Base-by-base conservation (phyloP, 30 jellyfish, hydroid and myxozoan species). In the Phacellophora camtschatica region DNA sequence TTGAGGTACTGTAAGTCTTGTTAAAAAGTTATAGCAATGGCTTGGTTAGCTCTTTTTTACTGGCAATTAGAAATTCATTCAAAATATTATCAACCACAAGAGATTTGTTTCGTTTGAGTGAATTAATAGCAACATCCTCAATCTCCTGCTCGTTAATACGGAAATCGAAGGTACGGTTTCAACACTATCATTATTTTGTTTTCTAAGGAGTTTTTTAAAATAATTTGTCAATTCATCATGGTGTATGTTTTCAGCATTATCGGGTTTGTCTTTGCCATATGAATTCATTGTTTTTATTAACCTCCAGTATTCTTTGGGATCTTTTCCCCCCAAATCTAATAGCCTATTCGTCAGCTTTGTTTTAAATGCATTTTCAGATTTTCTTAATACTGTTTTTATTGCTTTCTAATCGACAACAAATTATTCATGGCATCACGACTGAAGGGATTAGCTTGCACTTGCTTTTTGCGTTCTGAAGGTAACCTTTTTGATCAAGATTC, bases 301-400 rank as follows among this genome's bases (percentile, higher is more conserved):
- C 37, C 37, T 66, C 82, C 82, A 66, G 24, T 42, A 61, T 58
- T 48, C 25, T 61, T 61, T 61, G 24, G 75, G 75, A 22, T 61
- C 75, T 25, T 61, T 61, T 1, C 75, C 75, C 50, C 30, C 75
- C 30, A 61, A 5, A 50, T 61, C 54, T 61, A 61, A 31, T 11
- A 61, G 20, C 20, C 30, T 18, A 50, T 61, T 30, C 30, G 75
- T 61, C 75, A 61, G 75, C 30, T 48, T 23, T 1, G 25, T 61
- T 61, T 50, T 61, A 1, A 61, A 61, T 24, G 75, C 25, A 3
- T 27, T 61, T 61, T 61, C 54, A 27, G 49, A 27, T 61, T 27
- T 61, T 4, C 54, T 61, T 3, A 27, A 50, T 3, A 7, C 1
- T 1, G 51, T 4, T 61, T 28, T 28, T 7, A 3, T 23, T 4